Conservation (phyloP, 2,113 vertebrate genomes). For the Epinephelus lanceolatus region DNA sequence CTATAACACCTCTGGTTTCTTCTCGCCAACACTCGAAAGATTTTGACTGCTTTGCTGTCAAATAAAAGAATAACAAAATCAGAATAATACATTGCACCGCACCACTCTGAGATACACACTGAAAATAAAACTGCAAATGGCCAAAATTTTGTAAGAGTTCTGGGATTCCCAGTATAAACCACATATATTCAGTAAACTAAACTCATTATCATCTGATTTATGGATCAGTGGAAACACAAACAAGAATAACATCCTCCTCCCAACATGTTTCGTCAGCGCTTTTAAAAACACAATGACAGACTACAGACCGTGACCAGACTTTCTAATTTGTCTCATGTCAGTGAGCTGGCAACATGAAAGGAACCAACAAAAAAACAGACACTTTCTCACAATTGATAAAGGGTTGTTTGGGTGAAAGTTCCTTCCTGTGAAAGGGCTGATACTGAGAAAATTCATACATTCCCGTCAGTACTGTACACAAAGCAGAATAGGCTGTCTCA, state of each 20-base stretch:
- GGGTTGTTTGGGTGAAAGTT: slow-evolving; percentile 78
- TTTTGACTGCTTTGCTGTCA: background rate
- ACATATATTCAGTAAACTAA: slow-evolving; percentile 19
- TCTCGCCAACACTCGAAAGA: background rate
- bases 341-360: slow-evolving; percentile 67
- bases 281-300: slow-evolving; percentile 69
- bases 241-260: slow-evolving; percentile 57
- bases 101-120: background rate
- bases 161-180: slow-evolving; percentile 34
- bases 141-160: slow-evolving; percentile 28
- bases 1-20: background rate
- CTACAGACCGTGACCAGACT: slow-evolving; percentile 49
- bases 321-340: slow-evolving; percentile 64
- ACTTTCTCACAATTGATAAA: slow-evolving; percentile 79
- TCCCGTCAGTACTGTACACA: slow-evolving; percentile 69
- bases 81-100: slow-evolving; percentile 4
- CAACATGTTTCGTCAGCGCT: slow-evolving; percentile 46
- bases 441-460: slow-evolving; percentile 80
- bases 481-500: slow-evolving; percentile 20
- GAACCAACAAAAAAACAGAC: slow-evolving; percentile 52
- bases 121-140: slow-evolving; percentile 18
- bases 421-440: slow-evolving; percentile 87
- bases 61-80: slow-evolving; percentile 17
- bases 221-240: slow-evolving; percentile 64
- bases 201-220: slow-evolving; percentile 68